Conservation (phyloP, 1,140 invertebrate species). For the Macrobrachium nipponense region DNA sequence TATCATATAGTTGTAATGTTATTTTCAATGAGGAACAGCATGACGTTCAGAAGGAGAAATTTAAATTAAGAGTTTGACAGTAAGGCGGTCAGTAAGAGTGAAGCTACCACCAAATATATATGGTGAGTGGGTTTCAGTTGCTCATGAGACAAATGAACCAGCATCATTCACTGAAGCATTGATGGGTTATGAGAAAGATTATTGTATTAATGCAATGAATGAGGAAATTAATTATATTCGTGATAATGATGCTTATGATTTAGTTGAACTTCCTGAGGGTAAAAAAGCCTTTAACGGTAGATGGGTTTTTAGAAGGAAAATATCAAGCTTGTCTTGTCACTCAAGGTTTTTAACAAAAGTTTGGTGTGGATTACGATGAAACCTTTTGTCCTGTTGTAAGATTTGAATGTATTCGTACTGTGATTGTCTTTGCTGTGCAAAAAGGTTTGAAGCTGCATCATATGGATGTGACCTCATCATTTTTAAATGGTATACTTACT, state of each 20-base stretch:
- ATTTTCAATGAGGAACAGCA: conserved; percentile 22
- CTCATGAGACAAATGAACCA: conserved; percentile 2
- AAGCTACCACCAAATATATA: conserved; percentile 1
- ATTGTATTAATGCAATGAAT: conserved; percentile 63
- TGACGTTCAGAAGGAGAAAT: too few species aligned
- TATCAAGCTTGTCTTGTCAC: conserved; percentile 67
- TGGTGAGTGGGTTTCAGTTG: conserved; percentile 26
- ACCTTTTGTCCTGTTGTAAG: conserved; percentile 65
- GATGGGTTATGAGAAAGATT: conserved; percentile 36
- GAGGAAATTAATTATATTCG: neutral
- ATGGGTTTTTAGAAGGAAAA: conserved; percentile 69
- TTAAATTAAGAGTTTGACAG: too few species aligned
- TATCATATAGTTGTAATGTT: conserved; percentile 14
- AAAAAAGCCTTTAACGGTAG: conserved; percentile 64
- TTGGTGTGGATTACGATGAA: conserved; percentile 66
- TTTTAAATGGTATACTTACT: conserved; percentile 62
- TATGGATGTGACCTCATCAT: conserved; percentile 64
- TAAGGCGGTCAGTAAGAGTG: conserved; percentile 10
- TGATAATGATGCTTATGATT: conserved; percentile 64
- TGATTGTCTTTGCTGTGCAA: conserved; percentile 52
- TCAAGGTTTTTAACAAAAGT: conserved; percentile 65
- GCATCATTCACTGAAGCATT: conserved; percentile 58
- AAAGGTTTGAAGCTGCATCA: conserved; percentile 52
- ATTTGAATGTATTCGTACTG: conserved; percentile 62
- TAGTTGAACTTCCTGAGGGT: conserved; percentile 67